Evolutionary conservation across 2,888 invertebrate species (phyloP).

Genomic region (Tubulanus polymorphus): DNA sequence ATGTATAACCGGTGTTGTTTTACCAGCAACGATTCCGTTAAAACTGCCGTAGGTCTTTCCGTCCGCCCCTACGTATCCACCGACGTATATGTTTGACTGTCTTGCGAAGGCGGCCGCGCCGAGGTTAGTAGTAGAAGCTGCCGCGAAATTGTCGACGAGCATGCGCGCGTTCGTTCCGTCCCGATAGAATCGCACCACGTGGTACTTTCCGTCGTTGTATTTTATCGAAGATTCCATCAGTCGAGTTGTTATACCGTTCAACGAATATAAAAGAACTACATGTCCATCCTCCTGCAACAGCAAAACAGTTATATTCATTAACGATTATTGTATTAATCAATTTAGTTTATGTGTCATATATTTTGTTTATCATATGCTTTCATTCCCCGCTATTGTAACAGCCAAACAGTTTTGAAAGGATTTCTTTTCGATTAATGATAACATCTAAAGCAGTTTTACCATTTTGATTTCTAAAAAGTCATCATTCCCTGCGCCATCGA

Average conservation of each 20-base stretch:
- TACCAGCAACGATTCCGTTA: conserved; percentile 50
- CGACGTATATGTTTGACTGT: conserved; percentile 33
- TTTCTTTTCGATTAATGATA: no score
- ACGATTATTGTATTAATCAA: no score
- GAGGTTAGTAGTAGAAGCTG: no score
- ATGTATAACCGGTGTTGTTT: no score
- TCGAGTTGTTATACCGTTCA: conserved; percentile 38
- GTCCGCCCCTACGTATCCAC: conserved; percentile 27
- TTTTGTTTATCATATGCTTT: no score
- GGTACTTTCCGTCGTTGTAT: conserved; percentile 46
- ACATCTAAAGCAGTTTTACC: no score
- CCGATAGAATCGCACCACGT: conserved; percentile 41
- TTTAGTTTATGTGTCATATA: no score
- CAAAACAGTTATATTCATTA: no score
- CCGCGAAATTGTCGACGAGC: conserved; percentile 31
- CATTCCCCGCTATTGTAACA: no score
- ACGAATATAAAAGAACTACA: conserved; percentile 29
- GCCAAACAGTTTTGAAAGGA: no score
- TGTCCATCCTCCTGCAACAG: conserved; percentile 39
- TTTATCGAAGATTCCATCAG: conserved; percentile 21
- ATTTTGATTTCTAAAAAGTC: no score
- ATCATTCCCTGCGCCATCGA: no score
- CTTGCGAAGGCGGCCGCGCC: conserved; percentile 31
- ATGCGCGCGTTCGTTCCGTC: conserved; percentile 35
- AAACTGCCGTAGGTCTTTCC: conserved; percentile 19